Evolutionary conservation across 2,113 vertebrate genomes (phyloP).

Genomic region (Hydrolagus affinis): DNA sequence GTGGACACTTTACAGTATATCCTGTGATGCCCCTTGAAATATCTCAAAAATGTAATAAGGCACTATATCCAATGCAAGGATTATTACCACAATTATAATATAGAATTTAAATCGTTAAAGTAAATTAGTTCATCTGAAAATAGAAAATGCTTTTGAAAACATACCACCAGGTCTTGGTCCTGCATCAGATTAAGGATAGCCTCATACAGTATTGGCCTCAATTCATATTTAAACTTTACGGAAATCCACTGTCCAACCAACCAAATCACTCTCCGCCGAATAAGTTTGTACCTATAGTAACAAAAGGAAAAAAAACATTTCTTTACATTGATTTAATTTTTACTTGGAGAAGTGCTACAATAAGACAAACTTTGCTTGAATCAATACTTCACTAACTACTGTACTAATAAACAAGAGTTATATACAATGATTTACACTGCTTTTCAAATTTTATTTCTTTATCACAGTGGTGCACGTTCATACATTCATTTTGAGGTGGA

Average conservation of each 20-base stretch:
- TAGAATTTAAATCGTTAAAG: conserved; percentile 27
- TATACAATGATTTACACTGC: neutral
- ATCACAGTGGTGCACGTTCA: neutral
- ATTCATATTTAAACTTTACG: conserved; percentile 90
- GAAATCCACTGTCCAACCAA: conserved; percentile 95
- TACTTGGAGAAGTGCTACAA: neutral
- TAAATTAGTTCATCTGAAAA: conserved; percentile 23
- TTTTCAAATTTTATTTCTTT: neutral
- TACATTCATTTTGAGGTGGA: neutral
- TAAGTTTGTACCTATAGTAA: conserved; percentile 77
- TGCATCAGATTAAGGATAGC: conserved; percentile 85
- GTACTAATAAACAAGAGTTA: neutral
- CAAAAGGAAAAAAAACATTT: neutral
- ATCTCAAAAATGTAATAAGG: too few relatives aligned
- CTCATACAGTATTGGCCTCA: conserved; percentile 86
- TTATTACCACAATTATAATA: conserved; percentile 32
- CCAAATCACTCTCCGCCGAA: conserved; percentile 89
- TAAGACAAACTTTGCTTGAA: neutral
- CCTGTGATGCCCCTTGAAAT: too few relatives aligned
- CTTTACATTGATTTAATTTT: neutral
- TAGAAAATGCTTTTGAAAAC: conserved; percentile 40
- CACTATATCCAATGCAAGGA: too few relatives aligned
- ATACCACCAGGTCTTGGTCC: conserved; percentile 91
- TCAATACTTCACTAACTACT: neutral
- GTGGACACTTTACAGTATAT: too few relatives aligned